phyloP scores from a whole-genome alignment of 2,797 vertebrate species.

The Coranthus polyacanthus region DNA sequence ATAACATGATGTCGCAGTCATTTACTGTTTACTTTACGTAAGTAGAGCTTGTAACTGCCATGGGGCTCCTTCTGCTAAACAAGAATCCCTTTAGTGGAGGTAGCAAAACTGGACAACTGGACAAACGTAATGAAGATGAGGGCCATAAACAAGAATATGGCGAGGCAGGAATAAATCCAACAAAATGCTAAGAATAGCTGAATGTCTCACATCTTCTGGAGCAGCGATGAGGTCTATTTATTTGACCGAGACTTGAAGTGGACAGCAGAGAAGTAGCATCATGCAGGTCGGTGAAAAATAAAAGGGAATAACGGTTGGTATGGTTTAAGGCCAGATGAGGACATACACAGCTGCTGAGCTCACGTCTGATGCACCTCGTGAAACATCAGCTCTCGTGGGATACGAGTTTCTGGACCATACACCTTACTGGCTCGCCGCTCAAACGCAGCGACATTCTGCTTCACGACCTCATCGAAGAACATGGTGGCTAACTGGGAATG shows the following conservation, averaged over 20 bases:
- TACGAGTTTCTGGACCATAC: constrained; percentile 92
- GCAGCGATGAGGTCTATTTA: constrained; percentile 21
- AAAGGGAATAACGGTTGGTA: constrained; percentile 33
- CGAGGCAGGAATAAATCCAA: constrained; percentile 41
- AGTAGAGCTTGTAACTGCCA: constrained; percentile 52
- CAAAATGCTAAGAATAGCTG: constrained; percentile 33
- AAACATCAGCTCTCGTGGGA: constrained; percentile 95
- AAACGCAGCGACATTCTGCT: constrained; percentile 95
- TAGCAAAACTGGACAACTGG: constrained; percentile 51
- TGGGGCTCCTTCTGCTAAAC: constrained; percentile 35
- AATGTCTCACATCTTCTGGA: constrained; percentile 32
- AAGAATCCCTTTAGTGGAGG: constrained; percentile 61
- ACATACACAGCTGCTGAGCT: constrained; percentile 61
- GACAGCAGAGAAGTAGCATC: constrained; percentile 35
- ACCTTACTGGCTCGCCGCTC: constrained; percentile 89
- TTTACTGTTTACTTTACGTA: constrained; percentile 63
- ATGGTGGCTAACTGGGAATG: constrained; percentile 95
- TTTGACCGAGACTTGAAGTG: constrained; percentile 23
- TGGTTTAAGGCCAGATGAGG: constrained; percentile 57
- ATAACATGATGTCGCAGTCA: constrained; percentile 43
- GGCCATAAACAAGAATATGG: constrained; percentile 16
- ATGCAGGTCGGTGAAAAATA: constrained; percentile 48
- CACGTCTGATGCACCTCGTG: constrained; percentile 95
- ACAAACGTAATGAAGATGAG: constrained; percentile 41
- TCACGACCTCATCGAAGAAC: constrained; percentile 97